Evolutionary conservation across 2,888 invertebrate genomes (phyloP), one percentile per base, ranked within the genome.

Genomic region (Drosophila rellima): DNA sequence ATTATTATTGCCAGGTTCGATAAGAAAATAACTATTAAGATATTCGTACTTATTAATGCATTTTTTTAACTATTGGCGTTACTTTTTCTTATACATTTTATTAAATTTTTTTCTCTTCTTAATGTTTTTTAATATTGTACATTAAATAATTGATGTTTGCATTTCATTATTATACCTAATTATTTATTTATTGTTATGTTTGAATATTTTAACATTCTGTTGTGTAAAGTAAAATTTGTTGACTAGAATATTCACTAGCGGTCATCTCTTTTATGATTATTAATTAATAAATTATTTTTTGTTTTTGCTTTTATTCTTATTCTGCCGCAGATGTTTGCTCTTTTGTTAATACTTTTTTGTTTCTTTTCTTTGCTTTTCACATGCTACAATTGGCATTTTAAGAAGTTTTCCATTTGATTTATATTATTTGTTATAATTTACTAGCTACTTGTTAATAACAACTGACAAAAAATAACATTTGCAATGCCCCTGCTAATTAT

Each of bases 1-100:
- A 78, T 84, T 85, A 85, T 87, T 88, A 89, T 88, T 88, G 88
- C 89, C 88, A 87, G 79, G 73, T 82, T 82, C 79, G 80, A 79
- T 87, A 87, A 82, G 87, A 89, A 89, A 90, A 86, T 84, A 80
- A 78, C 54, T 71, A 72, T 72, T 78, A 44, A 60, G 39, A 65
- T 68, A 64, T 13, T 47, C 15, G 35, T 56, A 61, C 54, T 54
- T 47, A 47, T 69, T 66, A 48, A 74, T 72, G 62, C 48, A 31
- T 54, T 64, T 55, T 33, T 50, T 51, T 40, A 64, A 70, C 42
- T 74, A 52, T 55, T 51, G 70, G 52, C 69, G 54, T 73, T 69
- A 47, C n/a, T 2, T 18, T 52, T 29, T 59, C 20, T n/a, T 13
- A 18, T 31, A 57, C 20, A 20, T 29, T 26, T 11, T 11, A 15